A percentile compares a stretch with the other conserved stretches of the same genome.
Conservation (phyloP, 2,113 vertebrate genomes). For the Ia io region DNA sequence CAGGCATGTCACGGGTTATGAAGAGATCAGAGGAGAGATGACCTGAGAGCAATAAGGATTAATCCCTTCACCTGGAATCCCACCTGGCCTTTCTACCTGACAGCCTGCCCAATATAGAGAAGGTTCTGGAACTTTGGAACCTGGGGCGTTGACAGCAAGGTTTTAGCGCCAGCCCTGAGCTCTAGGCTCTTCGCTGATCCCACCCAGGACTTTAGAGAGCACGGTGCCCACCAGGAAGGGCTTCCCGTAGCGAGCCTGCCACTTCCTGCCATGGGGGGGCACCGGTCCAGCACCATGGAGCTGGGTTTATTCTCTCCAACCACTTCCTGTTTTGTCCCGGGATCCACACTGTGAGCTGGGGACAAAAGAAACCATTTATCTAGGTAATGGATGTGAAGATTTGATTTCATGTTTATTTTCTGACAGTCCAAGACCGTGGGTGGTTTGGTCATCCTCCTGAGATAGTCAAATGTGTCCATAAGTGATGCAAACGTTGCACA, state of each 20-base stretch:
- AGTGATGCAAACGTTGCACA: background rate
- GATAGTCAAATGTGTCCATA: background rate
- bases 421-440: background rate
- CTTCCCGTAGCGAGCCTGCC: background rate
- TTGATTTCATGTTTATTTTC: background rate
- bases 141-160: background rate
- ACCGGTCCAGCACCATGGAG: background rate
- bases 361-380: background rate
- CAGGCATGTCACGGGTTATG: background rate
- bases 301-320: background rate
- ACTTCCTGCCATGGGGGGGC: rapidly evolving
- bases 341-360: background rate
- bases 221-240: background rate
- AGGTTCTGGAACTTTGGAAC: constrained; percentile 7
- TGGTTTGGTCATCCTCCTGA: background rate
- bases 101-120: background rate
- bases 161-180: background rate
- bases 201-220: background rate
- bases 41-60: background rate
- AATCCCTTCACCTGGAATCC: background rate
- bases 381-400: background rate
- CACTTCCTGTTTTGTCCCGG: background rate
- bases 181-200: background rate
- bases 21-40: background rate
- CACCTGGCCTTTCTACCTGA: background rate